Evolutionary conservation across 2,797 vertebrate genomes (phyloP), one percentile per base, ranked within the genome.

Genomic region (Perodicticus potto): DNA sequence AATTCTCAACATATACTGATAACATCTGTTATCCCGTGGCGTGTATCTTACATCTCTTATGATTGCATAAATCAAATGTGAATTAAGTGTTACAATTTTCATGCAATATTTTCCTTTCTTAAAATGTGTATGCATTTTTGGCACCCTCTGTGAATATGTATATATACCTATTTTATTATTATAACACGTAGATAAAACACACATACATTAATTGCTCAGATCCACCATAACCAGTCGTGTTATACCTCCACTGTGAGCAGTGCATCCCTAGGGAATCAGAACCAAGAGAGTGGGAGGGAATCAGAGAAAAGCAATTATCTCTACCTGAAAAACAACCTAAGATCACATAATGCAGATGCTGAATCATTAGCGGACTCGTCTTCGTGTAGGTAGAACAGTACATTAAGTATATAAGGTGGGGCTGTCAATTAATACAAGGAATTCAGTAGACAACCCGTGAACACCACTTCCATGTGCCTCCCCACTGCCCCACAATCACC

Each of bases 281-380:
- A 87, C 29, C 10, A 37, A 89, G 34, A 77, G 22, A 40, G 72
- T 65, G 8, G 23, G 55, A 19, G 69, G 91, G 84, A 96, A 77
- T 95, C 76, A 87, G 73, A 95, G 90, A 78, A 95, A 88, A 86
- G 57, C 53, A 95, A 96, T 97, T 95, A 95, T 27, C 65, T 95
- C 81, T 25, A 76, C 40, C 0, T 9, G 91, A 92, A 97, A 96
- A 96, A 94, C 80, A 96, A 82, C 59, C 89, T 40, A 63, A 93
- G 65, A 92, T 63, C 22, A 0, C 57, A 84, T 40, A 76, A 92
- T 55, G 32, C 25, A 67, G 55, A 85, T 69, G 32, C 22, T 72
- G 59, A 92, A n/a, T 91, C 83, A 53, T 81, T 91, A 88, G 27
- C 57, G 12, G 59, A 0, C 1, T 84, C 86, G 86, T 55, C 17